Evolutionary conservation across 2,113 vertebrate species (phyloP), one percentile per base, ranked within the genome.

Genomic region (Diadophis punctatus): DNA sequence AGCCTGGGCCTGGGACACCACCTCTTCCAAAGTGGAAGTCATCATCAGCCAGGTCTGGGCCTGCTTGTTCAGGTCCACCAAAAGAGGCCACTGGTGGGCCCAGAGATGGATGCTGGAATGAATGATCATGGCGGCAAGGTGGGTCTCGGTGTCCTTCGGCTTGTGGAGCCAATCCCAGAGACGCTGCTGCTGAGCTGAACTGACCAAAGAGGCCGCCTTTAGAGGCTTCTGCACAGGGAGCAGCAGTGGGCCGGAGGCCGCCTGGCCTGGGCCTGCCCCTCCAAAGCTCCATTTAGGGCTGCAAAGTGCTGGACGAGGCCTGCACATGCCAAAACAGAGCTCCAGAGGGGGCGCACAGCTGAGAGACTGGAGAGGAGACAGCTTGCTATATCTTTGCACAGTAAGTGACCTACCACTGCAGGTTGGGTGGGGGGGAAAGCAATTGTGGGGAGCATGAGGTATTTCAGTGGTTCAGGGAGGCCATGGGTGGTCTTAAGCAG

Each of bases 21-120:
- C 94, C 94, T 94, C 58, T 51, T 85, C 4, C 20, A 88, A 80
- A 0, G 56, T 30, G 48, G 8, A 49, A 49, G 48, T 49, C 48
- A 49, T n/a, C 3, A 51, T 58, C 87, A 97, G 56, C 95, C 94
- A 96, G 11, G 94, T 90, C 58, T 95, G 94, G 9, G 96, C 96
- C 92, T 98, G 96, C 53, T 96, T 94, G 90, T 98, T 8, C 48
- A 49, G 48, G 48, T 49, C 97, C n/a, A 97, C 96, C 90, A 98
- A 93, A 86, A 99, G 96, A 87, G 97, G 97, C 96, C 98, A 98
- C 0, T 93, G 94, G 43, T 96, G 96, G 7, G 95, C 94, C 27
- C 88, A 93, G 20, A 68, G 34, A 6, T 92, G 93, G 39, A 49
- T 95, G 53, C 39, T 87, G 39, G 97, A 97, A 95, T 95, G 97